These are phyloP conservation scores for Drosophila pachea DNA, from an alignment of 1,140 invertebrate species.

Conservation along the genomic window DNA sequence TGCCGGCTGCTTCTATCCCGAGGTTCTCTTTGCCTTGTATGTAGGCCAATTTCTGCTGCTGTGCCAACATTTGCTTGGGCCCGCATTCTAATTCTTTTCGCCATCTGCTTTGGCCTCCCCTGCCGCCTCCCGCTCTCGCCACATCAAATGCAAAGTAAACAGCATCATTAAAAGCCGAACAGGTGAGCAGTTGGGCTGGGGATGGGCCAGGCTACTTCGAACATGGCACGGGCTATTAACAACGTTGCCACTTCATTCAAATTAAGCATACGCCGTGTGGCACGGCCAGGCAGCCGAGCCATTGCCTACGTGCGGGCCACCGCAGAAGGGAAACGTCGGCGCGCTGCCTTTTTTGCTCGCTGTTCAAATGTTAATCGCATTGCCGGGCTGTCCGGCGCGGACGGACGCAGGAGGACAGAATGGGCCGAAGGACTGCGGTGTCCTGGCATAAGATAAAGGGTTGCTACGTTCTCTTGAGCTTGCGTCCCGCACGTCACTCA, in stretches of 20 bases:
- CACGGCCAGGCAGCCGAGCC: constrained; percentile 10
- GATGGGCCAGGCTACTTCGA: not conserved
- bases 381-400: constrained; percentile 59
- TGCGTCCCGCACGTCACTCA: constrained; percentile 59
- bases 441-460: constrained; percentile 39
- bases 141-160: constrained; percentile 64
- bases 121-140: not conserved
- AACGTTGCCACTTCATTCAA: constrained; percentile 73
- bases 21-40: not conserved
- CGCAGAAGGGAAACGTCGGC: constrained; percentile 52
- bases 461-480: constrained; percentile 30
- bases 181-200: constrained; percentile 9
- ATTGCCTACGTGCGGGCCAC: constrained; percentile 46
- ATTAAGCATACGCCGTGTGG: constrained; percentile 62
- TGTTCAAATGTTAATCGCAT: constrained; percentile 74
- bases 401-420: too few species aligned
- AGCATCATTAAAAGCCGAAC: constrained; percentile 53
- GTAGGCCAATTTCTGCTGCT: constrained; percentile 29
- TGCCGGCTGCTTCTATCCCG: not conserved
- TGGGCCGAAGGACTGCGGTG: not conserved
- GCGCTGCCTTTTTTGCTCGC: constrained; percentile 57
- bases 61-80: constrained; percentile 28
- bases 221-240: constrained; percentile 53
- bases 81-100: constrained; percentile 32
- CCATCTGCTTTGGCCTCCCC: not conserved